Evolutionary conservation across 2,113 vertebrate species (phyloP), one percentile per base, ranked within the genome.

Genomic region (Rhinolophus ferrumequinum): DNA sequence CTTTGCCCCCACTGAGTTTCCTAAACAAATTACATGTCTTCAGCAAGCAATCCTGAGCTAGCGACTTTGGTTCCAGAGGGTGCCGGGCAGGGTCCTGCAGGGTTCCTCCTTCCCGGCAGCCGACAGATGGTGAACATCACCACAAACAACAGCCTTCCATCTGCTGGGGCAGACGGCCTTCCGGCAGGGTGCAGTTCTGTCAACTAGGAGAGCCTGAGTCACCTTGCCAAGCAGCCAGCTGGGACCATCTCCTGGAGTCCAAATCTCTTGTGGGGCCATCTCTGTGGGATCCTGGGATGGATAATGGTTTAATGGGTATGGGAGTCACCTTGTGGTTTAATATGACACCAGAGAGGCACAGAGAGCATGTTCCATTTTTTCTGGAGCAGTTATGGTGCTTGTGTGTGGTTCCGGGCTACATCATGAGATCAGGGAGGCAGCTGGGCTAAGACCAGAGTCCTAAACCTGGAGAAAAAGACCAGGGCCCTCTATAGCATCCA

Each of bases 121-220:
- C 54, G 70, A 73, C 90, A 97, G 95, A 97, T 93, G 92, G 96
- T 41, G 52, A 85, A 35, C 18, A 54, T 41, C 21, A 58, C 56
- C 28, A 77, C 18, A 52, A 56, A 73, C 67, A 66, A 13, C 33
- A 83, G 94, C 28, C 92, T 60, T 92, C 95, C 96, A 64, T 77
- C 93, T 97, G 97, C 47, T n/a, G 11, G 58, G 44, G 69, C 82
- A 93, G 97, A 94, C 13, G 54, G 89, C 50, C 67, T 76, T 73
- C 91, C 62, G 96, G 92, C 56, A 75, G 67, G 75, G 93, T n/a
- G 22, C 7, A 8, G 56, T 62, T 60, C 73, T 86, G n/a, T 79
- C 2, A 58, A 33, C 69, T 60, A 44, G 8, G 16, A 88, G 69
- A 80, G 47, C 50, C 60, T 2, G 28, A 79, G 67, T 56, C 28